Percentiles rank a stretch among this genome's conserved stretches.
Evolutionary conservation across 2,113 vertebrate genomes (phyloP).

Genomic region (Sialia sialis): DNA sequence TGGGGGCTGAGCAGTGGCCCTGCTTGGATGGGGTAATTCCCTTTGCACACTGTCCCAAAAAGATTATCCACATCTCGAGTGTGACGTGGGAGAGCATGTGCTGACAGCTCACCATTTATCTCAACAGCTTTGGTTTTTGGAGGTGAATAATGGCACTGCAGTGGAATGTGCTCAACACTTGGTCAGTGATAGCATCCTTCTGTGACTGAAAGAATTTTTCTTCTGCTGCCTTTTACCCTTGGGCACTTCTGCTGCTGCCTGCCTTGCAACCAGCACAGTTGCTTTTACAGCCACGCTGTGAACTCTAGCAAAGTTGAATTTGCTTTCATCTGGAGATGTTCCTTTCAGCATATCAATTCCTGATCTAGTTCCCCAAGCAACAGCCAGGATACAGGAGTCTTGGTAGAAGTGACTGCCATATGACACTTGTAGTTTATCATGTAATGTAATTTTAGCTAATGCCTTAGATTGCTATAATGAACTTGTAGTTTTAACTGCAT

Average conservation of each 20-base stretch:
- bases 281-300: not conserved
- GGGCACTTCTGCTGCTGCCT: not conserved
- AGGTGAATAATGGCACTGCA: not conserved
- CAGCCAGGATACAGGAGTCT: not conserved
- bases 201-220: not conserved
- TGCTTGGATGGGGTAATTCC: not conserved
- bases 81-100: not conserved
- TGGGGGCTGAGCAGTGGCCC: not conserved
- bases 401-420: not conserved
- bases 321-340: not conserved
- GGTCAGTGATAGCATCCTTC: fast-evolving
- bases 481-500: not conserved
- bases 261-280: not conserved
- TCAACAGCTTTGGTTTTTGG: not conserved
- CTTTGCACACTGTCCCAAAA: not conserved
- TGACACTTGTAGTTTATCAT: not conserved
- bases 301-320: not conserved
- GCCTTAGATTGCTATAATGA: not conserved
- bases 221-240: not conserved
- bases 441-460: not conserved
- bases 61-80: not conserved
- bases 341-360: not conserved
- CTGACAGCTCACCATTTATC: not conserved
- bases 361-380: not conserved
- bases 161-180: not conserved